Base-by-base conservation (phyloP, 1,140 invertebrate species). In the Potamilus streckersoni region DNA sequence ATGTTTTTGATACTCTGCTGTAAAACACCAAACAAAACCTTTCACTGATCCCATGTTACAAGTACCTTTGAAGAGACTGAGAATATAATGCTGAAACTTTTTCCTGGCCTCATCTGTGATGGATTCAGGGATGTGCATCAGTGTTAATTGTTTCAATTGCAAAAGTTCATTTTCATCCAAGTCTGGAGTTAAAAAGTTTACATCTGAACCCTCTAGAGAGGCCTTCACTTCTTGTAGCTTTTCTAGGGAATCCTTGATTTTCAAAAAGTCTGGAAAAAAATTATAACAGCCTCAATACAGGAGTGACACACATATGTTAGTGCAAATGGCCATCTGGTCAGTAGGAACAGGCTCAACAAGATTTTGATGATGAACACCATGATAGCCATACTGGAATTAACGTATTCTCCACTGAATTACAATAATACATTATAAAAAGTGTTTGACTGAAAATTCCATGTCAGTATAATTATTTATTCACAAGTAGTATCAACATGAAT, bases 81-180 rank as follows among this genome's bases (percentile, higher is more conserved):
- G n/a, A 19, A 85, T 74, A 2, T 78, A 70, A 31, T 56, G 31
- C 19, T 15, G 16, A 60, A 85, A 79, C 27, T 79, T 74, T 19
- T 72, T 49, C 58, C 73, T 66, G 11, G 73, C 78, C 27, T 64
- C 72, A 17, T 78, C 76, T 20, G 61, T 82, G 14, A 85, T 8
- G 23, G 81, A 83, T 5, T 69, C 65, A 0, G 84, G 84, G 8
- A 83, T 61, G 62, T 84, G 82, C 84, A 84, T 84, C 65, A 84
- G 73, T 17, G 79, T 74, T 49, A 83, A 65, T 70, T 82, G 82
- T 63, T 78, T 79, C 31, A 85, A 58, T 20, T 81, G 79, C 17
- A 64, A 58, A 11, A 84, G 71, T 16, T 58, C 58, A 17, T 60
- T 58, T n/a, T 82, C 80, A n/a, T 76, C 58, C 3, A 81, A 62